Evolutionary conservation across 2,113 vertebrate genomes (phyloP), one percentile per base, ranked within the genome.

Genomic region (Neodontobutis hainanensis): DNA sequence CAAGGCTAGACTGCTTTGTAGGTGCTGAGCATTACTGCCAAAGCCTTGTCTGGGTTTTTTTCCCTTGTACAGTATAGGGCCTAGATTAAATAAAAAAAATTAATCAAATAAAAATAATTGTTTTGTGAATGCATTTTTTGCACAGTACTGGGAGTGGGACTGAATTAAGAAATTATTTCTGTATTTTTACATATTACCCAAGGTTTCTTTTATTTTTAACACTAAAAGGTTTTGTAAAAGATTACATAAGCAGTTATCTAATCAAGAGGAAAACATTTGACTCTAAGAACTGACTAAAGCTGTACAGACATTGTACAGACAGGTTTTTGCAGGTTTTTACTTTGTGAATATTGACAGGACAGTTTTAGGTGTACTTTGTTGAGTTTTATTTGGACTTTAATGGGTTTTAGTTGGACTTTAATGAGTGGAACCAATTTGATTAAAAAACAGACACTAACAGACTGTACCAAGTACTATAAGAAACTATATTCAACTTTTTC

Each of bases 1-100:
- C 77, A 80, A 80, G 73, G 77, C 43, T 77, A 87, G 73, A 80
- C 61, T 47, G 32, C 32, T 66, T 75, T 78, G 66, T 76, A 57
- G 43, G 9, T 62, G 45, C 65, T 49, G 48, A 63, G 48, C 19
- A 55, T 38, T 12, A 10, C 16, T 47, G 19, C 36, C 4, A 45
- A 69, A 60, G 74, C 47, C 63, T 59, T 55, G 72, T 77, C 70
- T 78, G 60, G 40, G 59, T 66, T 63, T 55, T 19, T 70, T 59
- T 50, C 58, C 2, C 59, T 35, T 61, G 47, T 50, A 12, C 38
- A 59, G 27, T 65, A 5, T 27, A 58, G 51, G 19, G 66, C 44
- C 36, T 16, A 34, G 61, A 16, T 38, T 12, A 67, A 57, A 59
- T 11, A 70, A 36, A 55, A 14, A 4, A 1, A n/a, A 9, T 6